phyloP scores from a whole-genome alignment of 1,140 invertebrate genomes.

The Eupristina koningsbergeri region DNA sequence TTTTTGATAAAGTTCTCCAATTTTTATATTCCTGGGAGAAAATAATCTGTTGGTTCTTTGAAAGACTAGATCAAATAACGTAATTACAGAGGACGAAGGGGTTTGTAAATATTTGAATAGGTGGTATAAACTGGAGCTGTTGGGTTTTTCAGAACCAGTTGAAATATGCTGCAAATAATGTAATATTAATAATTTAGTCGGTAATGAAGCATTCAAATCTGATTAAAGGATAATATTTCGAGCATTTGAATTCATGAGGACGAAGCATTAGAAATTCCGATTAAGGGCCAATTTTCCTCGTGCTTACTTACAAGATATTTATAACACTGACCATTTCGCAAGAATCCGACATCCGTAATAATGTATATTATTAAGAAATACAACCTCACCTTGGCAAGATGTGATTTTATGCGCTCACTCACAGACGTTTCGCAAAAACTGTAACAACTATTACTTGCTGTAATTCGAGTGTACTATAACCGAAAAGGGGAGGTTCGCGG shows the following conservation, averaged over 20 bases:
- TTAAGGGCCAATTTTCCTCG: too few species aligned
- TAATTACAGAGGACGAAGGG: neutral
- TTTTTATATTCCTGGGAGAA: too few species aligned
- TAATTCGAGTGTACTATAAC: constrained; percentile 6
- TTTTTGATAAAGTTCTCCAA: too few species aligned
- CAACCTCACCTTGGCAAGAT: neutral
- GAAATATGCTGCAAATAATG: neutral
- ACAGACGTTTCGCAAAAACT: constrained; percentile 12
- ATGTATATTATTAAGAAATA: constrained; percentile 4
- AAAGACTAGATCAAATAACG: neutral
- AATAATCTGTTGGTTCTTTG: too few species aligned
- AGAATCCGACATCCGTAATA: neutral
- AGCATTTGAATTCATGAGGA: neutral
- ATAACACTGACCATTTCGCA: neutral
- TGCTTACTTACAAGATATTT: neutral
- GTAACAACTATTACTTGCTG: constrained; percentile 12
- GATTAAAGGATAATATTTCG: neutral
- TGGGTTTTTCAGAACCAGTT: neutral
- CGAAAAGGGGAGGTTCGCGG: neutral
- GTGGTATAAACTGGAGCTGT: neutral
- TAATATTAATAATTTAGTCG: neutral
- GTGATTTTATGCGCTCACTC: neutral
- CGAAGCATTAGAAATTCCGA: neutral
- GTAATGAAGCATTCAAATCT: neutral
- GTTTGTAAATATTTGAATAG: neutral